Evolutionary conservation across 1,140 invertebrate species (phyloP).

Genomic region (Lordiphosa clarofinis): DNA sequence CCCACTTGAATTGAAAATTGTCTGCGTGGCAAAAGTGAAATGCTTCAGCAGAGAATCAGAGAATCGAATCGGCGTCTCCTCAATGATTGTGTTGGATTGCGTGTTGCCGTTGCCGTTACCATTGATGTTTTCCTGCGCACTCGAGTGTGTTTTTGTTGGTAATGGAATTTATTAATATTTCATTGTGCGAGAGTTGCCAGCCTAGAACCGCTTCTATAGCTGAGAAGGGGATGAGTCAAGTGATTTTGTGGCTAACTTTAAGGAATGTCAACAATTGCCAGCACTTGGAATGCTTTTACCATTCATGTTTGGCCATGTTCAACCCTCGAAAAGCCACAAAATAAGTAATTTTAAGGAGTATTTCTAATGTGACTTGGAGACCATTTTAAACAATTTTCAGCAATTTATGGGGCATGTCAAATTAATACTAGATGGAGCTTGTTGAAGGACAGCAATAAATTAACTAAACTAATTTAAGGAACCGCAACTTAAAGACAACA

Average conservation of each 20-base stretch:
- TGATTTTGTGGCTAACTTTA: slow-evolving; percentile 51
- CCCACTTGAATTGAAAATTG: slow-evolving; percentile 71
- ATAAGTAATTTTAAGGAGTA: too few species aligned
- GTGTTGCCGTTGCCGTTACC: slow-evolving; percentile 34
- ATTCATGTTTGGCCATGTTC: slow-evolving; percentile 5
- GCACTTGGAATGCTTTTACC: slow-evolving; percentile 39
- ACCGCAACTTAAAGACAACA: too few species aligned
- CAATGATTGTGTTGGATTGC: slow-evolving; percentile 42
- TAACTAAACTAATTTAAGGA: too few species aligned
- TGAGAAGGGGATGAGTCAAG: slow-evolving; percentile 29
- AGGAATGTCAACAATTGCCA: slow-evolving; percentile 70
- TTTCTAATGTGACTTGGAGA: too few species aligned
- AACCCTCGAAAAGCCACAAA: too few species aligned
- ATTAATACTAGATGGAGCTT: too few species aligned
- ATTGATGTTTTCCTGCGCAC: slow-evolving; percentile 74
- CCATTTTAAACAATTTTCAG: too few species aligned
- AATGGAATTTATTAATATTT: slow-evolving; percentile 79
- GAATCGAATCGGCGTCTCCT: slow-evolving; percentile 47
- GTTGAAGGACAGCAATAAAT: too few species aligned
- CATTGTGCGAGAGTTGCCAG: slow-evolving; percentile 45
- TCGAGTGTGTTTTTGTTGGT: slow-evolving; percentile 75
- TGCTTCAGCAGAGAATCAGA: slow-evolving; percentile 40
- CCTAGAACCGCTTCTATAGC: neutral
- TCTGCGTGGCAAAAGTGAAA: slow-evolving; percentile 64
- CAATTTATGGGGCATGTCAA: too few species aligned